Percentiles rank a stretch among this genome's conserved stretches.
phyloP scores from a whole-genome alignment of 2,113 vertebrate species.

The Menidia beryllina region DNA sequence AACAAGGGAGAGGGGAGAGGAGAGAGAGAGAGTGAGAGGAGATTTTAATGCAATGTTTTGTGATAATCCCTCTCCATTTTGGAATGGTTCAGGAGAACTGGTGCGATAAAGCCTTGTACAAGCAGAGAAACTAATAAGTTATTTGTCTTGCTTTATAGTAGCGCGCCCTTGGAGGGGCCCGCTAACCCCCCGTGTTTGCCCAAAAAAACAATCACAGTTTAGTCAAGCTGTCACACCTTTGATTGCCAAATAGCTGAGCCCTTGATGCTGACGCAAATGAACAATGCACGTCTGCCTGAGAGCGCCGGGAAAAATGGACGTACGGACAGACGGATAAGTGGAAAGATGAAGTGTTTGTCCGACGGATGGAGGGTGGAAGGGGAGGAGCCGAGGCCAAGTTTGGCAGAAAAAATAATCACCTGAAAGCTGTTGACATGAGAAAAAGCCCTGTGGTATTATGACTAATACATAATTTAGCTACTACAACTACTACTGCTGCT shows the following conservation, averaged over 20 bases:
- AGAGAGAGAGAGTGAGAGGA: too few relatives aligned
- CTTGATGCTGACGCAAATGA: constrained; percentile 65
- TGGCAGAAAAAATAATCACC: constrained; percentile 58
- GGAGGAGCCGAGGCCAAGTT: constrained; percentile 45
- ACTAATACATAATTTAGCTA: constrained; percentile 13
- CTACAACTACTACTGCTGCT: constrained; percentile 17
- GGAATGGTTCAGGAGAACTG: constrained; percentile 77
- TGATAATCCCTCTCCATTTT: constrained; percentile 81
- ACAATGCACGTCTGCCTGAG: constrained; percentile 52
- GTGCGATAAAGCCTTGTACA: constrained; percentile 76
- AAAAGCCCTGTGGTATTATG: constrained; percentile 26
- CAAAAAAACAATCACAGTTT: constrained; percentile 75
- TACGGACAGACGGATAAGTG: constrained; percentile 75
- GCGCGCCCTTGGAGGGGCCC: constrained; percentile 67
- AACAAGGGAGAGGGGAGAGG: constrained; percentile 67
- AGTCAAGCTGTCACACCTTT: constrained; percentile 76
- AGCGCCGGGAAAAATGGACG: constrained; percentile 56
- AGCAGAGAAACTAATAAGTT: constrained; percentile 78
- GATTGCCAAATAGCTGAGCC: constrained; percentile 69
- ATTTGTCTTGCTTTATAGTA: constrained; percentile 73
- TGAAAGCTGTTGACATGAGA: constrained; percentile 37
- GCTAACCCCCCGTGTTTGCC: constrained; percentile 70
- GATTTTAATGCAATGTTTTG: constrained; percentile 79
- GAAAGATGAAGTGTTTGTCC: constrained; percentile 78
- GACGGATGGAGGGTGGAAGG: constrained; percentile 48